Conservation (phyloP, 2,888 invertebrate species). For the Epinotia demarniana region DNA sequence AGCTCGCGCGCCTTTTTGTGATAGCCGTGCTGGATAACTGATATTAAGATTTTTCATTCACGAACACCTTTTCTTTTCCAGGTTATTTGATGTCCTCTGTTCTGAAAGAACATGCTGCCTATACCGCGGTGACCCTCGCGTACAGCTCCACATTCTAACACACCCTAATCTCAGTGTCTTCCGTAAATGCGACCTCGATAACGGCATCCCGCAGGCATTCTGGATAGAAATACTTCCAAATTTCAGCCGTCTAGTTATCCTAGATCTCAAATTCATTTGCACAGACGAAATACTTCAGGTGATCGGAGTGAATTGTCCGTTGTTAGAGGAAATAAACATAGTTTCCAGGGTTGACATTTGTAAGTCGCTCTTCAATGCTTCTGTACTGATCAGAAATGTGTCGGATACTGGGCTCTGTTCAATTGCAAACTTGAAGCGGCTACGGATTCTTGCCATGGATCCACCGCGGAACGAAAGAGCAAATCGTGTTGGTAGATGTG, state of each 20-base stretch:
- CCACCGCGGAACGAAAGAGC: constrained; percentile 77
- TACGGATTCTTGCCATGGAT: constrained; percentile 76
- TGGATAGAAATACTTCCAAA: constrained; percentile 73
- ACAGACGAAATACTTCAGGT: constrained; percentile 80
- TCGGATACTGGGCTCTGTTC: constrained; percentile 75
- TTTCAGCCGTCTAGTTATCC: constrained; percentile 70
- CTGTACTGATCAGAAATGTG: constrained; percentile 77
- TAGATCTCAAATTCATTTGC: constrained; percentile 81
- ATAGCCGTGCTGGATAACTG: too few relatives aligned
- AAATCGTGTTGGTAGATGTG: constrained; percentile 74
- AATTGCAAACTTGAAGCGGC: constrained; percentile 70
- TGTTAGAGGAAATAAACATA: constrained; percentile 79
- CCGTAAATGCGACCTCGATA: constrained; percentile 79
- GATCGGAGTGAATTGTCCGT: constrained; percentile 68
- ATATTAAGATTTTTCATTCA: neutral
- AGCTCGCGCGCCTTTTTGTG: too few relatives aligned
- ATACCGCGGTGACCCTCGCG: constrained; percentile 74
- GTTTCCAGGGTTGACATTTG: constrained; percentile 79
- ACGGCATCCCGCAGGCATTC: constrained; percentile 72
- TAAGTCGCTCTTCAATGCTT: constrained; percentile 79
- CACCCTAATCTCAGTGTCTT: constrained; percentile 78
- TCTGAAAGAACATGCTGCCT: constrained; percentile 74
- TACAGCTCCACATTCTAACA: constrained; percentile 74
- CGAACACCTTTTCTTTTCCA: constrained; percentile 61
- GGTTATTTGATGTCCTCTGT: constrained; percentile 83